phyloP scores from a whole-genome alignment of 2,888 invertebrate species.

The Parasteatoda lunata region DNA sequence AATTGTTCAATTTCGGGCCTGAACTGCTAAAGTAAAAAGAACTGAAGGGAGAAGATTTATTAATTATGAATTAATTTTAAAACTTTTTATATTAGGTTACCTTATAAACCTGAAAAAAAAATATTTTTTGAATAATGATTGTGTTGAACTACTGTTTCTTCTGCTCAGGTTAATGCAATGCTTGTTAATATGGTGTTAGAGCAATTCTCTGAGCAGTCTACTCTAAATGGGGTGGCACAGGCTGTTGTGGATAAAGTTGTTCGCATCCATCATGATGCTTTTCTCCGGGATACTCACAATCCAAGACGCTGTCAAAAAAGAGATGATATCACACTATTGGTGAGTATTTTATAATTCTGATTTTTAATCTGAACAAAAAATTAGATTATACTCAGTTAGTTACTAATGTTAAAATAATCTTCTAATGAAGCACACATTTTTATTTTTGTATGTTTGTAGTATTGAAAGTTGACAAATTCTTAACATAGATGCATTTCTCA shows the following conservation, averaged over 20 bases:
- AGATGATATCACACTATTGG: constrained; percentile 88
- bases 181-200: constrained; percentile 86
- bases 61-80: background rate
- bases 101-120: background rate
- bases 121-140: background rate
- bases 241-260: constrained; percentile 89
- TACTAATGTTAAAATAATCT: too few relatives aligned
- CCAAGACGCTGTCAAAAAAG: constrained; percentile 77
- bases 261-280: constrained; percentile 86
- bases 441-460: too few relatives aligned
- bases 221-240: constrained; percentile 87
- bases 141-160: background rate
- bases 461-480: too few relatives aligned
- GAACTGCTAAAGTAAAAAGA: background rate
- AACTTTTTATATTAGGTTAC: background rate
- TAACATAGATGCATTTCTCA: too few relatives aligned
- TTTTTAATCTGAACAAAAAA: background rate
- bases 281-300: constrained; percentile 76
- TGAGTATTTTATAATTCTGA: constrained; percentile 74
- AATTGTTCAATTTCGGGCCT: background rate
- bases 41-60: too few relatives aligned
- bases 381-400: background rate
- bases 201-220: constrained; percentile 84
- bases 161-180: constrained; percentile 79
- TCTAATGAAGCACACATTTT: too few relatives aligned